Evolutionary conservation across 1,140 invertebrate genomes (phyloP).

Genomic region (Tetragnatha versicolor): DNA sequence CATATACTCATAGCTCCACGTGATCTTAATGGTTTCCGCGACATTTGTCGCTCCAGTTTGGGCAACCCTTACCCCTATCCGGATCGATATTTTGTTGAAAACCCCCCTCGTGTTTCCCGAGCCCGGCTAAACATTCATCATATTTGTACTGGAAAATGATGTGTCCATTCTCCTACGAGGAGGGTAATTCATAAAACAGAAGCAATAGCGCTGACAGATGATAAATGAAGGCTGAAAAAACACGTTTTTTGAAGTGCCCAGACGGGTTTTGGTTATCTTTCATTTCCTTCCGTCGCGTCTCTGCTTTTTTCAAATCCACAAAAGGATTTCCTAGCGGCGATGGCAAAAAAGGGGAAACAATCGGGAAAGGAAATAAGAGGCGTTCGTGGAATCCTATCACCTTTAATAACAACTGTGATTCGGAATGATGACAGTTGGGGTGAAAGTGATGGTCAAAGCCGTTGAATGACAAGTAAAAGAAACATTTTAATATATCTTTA

Average conservation of each 20-base stretch:
- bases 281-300: slow-evolving; percentile 14
- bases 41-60: neutral
- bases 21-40: neutral
- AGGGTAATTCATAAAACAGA: slow-evolving; percentile 53
- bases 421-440: slow-evolving; percentile 23
- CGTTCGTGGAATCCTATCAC: slow-evolving; percentile 31
- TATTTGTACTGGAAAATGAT: slow-evolving; percentile 54
- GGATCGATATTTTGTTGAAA: slow-evolving; percentile 51
- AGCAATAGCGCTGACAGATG: slow-evolving; percentile 43
- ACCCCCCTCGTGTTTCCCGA: slow-evolving; percentile 13
- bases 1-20: neutral
- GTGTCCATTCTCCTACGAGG: slow-evolving; percentile 43
- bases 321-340: neutral
- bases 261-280: neutral
- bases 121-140: slow-evolving; percentile 51
- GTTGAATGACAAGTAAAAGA: too few species aligned
- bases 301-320: slow-evolving; percentile 5
- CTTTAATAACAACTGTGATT: slow-evolving; percentile 42
- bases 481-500: too few species aligned
- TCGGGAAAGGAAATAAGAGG: slow-evolving; percentile 9
- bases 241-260: neutral
- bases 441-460: slow-evolving; percentile 20
- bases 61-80: neutral
- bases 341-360: slow-evolving; percentile 7
- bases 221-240: slow-evolving; percentile 46